Percentiles rank a stretch among this genome's conserved stretches.
phyloP scores from a whole-genome alignment of 53 echinoderm and acorn worm genomes.

The Echinarachnius parma region DNA sequence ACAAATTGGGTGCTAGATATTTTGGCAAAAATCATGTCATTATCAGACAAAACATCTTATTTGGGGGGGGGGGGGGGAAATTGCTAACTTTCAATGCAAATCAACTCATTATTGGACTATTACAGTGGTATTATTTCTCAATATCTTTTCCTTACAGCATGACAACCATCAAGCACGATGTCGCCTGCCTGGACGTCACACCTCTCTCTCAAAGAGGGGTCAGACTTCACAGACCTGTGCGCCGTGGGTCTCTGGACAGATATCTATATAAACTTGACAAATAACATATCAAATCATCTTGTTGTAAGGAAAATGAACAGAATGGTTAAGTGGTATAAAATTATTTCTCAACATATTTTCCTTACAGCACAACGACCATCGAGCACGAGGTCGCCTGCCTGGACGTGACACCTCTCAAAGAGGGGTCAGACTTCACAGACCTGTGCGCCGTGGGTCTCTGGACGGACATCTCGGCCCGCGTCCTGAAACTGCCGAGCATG shows the following conservation, averaged over 20 bases:
- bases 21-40: no score
- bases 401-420: conserved; percentile 77
- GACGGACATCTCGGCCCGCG: conserved; percentile 94
- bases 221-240: conserved; percentile 82
- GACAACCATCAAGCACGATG: conserved; percentile 87
- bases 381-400: conserved; percentile 95
- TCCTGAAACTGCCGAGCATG: conserved; percentile 79
- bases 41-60: no score
- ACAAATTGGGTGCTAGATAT: no score
- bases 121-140: no score
- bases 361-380: conserved; percentile 74
- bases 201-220: conserved; percentile 64
- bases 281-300: no score
- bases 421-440: conserved; percentile 73
- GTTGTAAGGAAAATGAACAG: no score
- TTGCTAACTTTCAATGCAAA: no score
- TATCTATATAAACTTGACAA: no score
- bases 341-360: no score
- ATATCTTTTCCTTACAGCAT: conserved; percentile 59
- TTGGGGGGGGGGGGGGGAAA: no score
- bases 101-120: no score
- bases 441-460: conserved; percentile 95
- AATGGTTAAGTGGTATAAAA: no score
- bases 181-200: conserved; percentile 90
- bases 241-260: conserved; percentile 99